Evolutionary conservation across 2,113 vertebrate species (phyloP).

Genomic region (Leptocoma aspasia): DNA sequence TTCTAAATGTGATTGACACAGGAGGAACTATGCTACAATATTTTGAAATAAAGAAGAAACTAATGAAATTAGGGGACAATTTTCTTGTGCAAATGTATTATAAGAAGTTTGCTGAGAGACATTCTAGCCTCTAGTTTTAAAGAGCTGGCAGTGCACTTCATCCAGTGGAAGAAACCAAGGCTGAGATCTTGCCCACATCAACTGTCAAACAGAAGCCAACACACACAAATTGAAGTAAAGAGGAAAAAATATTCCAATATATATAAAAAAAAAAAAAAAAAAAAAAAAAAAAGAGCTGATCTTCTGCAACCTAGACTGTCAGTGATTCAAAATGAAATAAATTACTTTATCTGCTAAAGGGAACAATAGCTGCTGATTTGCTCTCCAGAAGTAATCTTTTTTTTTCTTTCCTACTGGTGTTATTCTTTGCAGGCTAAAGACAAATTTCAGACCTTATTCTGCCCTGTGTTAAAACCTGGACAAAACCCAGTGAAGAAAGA

Average conservation of each 20-base stretch:
- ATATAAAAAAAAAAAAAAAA: too few relatives aligned
- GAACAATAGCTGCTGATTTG: neutral
- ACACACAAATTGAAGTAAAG: neutral
- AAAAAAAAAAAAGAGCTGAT: too few relatives aligned
- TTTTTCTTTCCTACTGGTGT: rapidly evolving
- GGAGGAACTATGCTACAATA: neutral
- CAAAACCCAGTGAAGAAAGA: neutral
- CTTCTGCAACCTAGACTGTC: neutral
- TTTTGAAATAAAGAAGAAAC: neutral
- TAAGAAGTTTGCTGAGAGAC: neutral
- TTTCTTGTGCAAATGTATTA: neutral
- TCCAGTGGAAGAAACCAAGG: neutral
- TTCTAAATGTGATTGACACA: neutral
- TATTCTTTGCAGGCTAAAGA: neutral
- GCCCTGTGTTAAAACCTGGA: neutral
- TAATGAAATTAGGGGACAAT: neutral
- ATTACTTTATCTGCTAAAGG: neutral
- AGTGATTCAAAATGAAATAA: neutral
- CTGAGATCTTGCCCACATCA: neutral
- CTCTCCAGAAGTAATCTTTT: neutral
- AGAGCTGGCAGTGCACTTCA: neutral
- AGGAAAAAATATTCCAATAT: neutral
- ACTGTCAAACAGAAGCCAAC: neutral
- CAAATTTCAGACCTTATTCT: neutral
- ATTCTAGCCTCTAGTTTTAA: neutral